Conservation (phyloP, 2,888 invertebrate genomes). For the Cephus spinipes region DNA sequence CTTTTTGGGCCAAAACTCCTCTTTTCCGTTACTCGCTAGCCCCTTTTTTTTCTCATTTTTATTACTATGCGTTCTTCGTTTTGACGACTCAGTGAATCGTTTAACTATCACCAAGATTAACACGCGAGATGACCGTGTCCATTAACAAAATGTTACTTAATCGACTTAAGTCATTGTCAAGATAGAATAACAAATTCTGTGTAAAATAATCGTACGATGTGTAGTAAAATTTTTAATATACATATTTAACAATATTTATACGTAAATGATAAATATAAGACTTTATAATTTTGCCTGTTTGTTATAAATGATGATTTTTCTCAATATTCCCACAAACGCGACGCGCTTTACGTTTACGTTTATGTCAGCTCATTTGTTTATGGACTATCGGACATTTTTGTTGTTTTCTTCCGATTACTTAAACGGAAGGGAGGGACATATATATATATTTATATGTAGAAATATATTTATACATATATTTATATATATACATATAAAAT, state of each 20-base stretch:
- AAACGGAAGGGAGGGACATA: conserved; percentile 10
- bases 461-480: no score
- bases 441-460: background rate
- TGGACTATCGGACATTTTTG: background rate
- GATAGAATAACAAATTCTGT: conserved; percentile 61
- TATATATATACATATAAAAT: background rate
- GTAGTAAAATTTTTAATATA: conserved; percentile 63
- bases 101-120: conserved; percentile 11
- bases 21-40: background rate
- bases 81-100: conserved; percentile 29
- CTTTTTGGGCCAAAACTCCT: background rate
- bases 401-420: background rate
- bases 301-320: conserved; percentile 51
- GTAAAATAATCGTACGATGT: conserved; percentile 63
- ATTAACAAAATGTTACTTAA: conserved; percentile 57
- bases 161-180: conserved; percentile 56
- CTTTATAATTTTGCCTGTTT: conserved; percentile 48
- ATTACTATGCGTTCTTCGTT: conserved; percentile 7
- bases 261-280: conserved; percentile 56
- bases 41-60: background rate
- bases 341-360: conserved; percentile 18
- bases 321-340: conserved; percentile 49
- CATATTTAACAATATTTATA: conserved; percentile 57
- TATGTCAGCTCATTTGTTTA: background rate
- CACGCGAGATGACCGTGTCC: conserved; percentile 44